Conservation (phyloP, 2,888 invertebrate genomes). For the Venusia cambrica region DNA sequence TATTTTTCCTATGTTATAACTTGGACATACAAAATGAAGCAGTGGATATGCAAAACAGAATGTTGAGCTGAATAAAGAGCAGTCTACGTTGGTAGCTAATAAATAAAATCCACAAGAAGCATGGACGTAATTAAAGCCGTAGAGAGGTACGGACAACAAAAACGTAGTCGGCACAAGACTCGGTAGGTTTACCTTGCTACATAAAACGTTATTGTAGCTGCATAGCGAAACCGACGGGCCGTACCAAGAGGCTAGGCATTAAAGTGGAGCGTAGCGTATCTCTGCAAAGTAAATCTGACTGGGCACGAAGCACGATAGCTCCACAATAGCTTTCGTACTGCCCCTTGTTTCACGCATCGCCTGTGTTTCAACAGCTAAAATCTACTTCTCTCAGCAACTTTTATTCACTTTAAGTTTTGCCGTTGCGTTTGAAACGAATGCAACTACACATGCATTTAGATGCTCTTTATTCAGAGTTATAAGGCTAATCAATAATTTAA, state of each 20-base stretch:
- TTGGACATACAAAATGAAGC: neutral
- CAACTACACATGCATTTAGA: too few species aligned
- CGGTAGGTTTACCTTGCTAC: slow-evolving; percentile 23
- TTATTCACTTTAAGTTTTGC: slow-evolving; percentile 3
- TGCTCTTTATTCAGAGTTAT: too few species aligned
- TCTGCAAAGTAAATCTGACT: slow-evolving; percentile 59
- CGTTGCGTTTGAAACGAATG: too few species aligned
- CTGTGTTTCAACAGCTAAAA: slow-evolving; percentile 49
- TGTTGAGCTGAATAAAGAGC: slow-evolving; percentile 5
- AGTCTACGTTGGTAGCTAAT: slow-evolving; percentile 14
- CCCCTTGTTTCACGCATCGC: slow-evolving; percentile 65
- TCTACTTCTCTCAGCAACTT: slow-evolving; percentile 13
- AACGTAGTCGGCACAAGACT: slow-evolving; percentile 14
- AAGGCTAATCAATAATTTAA: too few species aligned
- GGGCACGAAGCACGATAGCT: slow-evolving; percentile 47
- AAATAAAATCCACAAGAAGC: slow-evolving; percentile 15
- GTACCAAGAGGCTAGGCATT: slow-evolving; percentile 54
- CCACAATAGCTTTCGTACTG: slow-evolving; percentile 52
- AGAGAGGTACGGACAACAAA: slow-evolving; percentile 16
- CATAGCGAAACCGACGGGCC: slow-evolving; percentile 41
- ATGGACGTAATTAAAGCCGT: slow-evolving; percentile 17
- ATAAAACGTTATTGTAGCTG: slow-evolving; percentile 36
- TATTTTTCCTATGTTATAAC: slow-evolving; percentile 22
- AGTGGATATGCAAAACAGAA: slow-evolving; percentile 8
- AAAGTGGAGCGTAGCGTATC: slow-evolving; percentile 56